Base-by-base conservation (phyloP, 2,888 invertebrate genomes). In the Tenodera sinensis region DNA sequence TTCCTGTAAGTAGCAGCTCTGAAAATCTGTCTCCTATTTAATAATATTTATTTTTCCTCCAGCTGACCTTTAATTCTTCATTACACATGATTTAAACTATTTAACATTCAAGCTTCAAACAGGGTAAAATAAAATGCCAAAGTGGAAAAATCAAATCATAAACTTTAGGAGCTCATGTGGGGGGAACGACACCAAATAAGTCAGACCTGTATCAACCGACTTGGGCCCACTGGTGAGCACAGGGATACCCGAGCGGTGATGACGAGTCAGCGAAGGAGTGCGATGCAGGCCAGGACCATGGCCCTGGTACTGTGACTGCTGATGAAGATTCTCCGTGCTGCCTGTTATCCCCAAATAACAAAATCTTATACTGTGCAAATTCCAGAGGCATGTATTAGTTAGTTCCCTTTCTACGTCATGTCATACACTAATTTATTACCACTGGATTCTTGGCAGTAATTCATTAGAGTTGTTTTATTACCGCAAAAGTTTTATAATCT, bases 301-400 rank as follows among this genome's bases (percentile, higher is more conserved):
- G 94, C 92, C 94, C 93, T 91, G 93, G 93, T 90, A 92, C 92
- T 93, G 93, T 9, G 89, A 83, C 83, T 83, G 86, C 83, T 89
- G 89, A n/a, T 94, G 93, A 90, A 95, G 93, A 93, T 95, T 95
- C 93, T 95, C 95, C 92, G 95, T 95, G 93, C 95, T 95, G 93
- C 94, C 95, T 94, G 93, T 92, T 91, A 92, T 28, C n/a, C 28
- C 28, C 85, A 85, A 85, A 28, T 84, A 84, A 30, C 30, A 42
- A 71, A 71, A 71, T 71, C 54, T 71, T 71, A 71, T 25, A 71
- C 25, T 71, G 54, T 71, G 20, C 15, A 71, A 71, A 71, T 20
- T 71, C 6, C 54, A 71, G 20, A 71, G 54, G 25, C 42, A 42
- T 12, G 6, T 54, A 54, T 20, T 71, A 8, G 6, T 71, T 20